These are phyloP conservation scores for Fregetta grallaria DNA, from an alignment of 2,113 vertebrate genomes.

Conservation along the genomic window DNA sequence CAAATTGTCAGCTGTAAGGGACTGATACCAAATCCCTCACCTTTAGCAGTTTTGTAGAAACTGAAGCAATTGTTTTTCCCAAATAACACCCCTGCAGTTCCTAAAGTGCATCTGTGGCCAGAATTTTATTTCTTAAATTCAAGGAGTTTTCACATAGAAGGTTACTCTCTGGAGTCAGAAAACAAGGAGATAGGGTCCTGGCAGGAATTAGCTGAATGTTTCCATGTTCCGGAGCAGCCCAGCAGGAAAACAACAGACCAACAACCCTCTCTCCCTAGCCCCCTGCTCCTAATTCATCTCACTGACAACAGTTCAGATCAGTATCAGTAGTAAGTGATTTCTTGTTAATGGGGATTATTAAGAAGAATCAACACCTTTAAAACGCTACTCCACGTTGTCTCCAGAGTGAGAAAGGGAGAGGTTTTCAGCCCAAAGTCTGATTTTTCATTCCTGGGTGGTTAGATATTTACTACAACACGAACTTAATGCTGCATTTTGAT, in stretches of 20 bases:
- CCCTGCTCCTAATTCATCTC: constrained; percentile 32
- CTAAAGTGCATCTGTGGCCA: not conserved
- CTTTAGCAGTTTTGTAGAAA: not conserved
- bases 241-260: constrained; percentile 13
- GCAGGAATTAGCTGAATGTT: not conserved
- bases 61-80: not conserved
- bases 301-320: constrained; percentile 43
- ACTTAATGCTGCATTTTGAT: not conserved
- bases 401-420: not conserved
- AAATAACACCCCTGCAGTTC: not conserved
- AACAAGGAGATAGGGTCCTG: not conserved
- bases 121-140: not conserved
- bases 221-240: not conserved
- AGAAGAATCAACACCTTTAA: constrained; percentile 52
- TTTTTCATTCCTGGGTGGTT: not conserved
- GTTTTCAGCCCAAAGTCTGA: not conserved
- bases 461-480: not conserved
- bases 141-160: not conserved
- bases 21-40: not conserved
- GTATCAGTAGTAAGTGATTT: constrained; percentile 34
- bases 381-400: not conserved
- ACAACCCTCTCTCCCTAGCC: not conserved
- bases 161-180: not conserved
- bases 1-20: not conserved
- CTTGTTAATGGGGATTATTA: constrained; percentile 51